Evolutionary conservation across 2,888 invertebrate species (phyloP), one percentile per base, ranked within the genome.

Genomic region (Antitype chi): DNA sequence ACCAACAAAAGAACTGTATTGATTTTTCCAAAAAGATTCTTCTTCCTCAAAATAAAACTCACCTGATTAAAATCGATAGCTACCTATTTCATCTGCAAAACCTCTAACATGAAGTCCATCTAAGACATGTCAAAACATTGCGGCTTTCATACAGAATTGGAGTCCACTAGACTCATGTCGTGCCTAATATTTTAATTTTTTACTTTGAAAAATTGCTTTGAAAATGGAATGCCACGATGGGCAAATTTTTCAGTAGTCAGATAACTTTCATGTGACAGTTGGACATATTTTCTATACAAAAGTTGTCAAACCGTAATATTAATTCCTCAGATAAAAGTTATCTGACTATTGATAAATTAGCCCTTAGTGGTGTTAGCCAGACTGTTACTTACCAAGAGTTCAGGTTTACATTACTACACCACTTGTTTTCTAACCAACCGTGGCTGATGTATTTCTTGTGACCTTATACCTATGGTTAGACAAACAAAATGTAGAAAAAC

Each of bases 401-500:
- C 17, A 1, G 13, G 20, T 57, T 17, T 2, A 15, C 13, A 52
- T 13, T 32, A 47, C 28, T 23, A 52, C 2, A 8, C 1, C 11
- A 9, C 8, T 43, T 78, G 62, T 74, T 73, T 32, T 43, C 52
- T 52, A 63, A 52, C 8, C 15, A 74, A 15, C n/a, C 15, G 23
- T 13, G 8, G 6, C 15, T 6, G 13, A 17, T 59, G 38, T 62
- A 8, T 49, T 25, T 77, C 55, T 77, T 73, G 20, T 3, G 8
- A 38, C 47, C 5, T 55, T 2, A 15, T 28, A 43, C 2, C 17
- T 13, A 13, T 55, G 75, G 17, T 17, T 52, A 78, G 57, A 78
- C 43, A 81, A 81, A 78, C 75, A 78, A 47, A 67, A 55, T 28
- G 53, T 15, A 9, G 38, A 17, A n/a, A 38, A 73, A 64, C 20